These are phyloP conservation scores for Nemotelus pantherinus DNA, from an alignment of 2,888 invertebrate species.

Conservation along the genomic window DNA sequence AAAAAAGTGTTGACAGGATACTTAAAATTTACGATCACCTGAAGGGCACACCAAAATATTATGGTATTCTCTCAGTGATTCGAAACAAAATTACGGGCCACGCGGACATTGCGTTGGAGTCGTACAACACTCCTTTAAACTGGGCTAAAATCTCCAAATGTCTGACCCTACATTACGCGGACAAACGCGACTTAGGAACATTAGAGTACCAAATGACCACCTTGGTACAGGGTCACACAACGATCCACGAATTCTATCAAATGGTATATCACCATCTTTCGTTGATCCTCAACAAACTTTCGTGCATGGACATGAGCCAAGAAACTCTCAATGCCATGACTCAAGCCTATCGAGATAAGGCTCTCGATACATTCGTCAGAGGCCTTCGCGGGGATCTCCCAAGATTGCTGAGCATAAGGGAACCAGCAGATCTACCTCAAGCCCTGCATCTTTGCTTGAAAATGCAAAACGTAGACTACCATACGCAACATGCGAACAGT, in stretches of 20 bases:
- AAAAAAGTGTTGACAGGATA: constrained; percentile 23
- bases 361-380: constrained; percentile 42
- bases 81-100: constrained; percentile 47
- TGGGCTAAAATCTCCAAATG: constrained; percentile 39
- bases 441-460: constrained; percentile 41
- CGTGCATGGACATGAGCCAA: constrained; percentile 36
- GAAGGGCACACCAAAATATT: constrained; percentile 25
- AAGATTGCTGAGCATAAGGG: constrained; percentile 34
- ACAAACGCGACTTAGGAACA: constrained; percentile 32
- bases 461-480: constrained; percentile 38
- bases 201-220: constrained; percentile 41
- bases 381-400: constrained; percentile 33
- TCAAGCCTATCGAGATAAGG: constrained; percentile 34
- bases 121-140: constrained; percentile 47
- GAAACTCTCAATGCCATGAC: constrained; percentile 25
- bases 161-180: constrained; percentile 45
- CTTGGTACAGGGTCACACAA: constrained; percentile 28
- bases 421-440: constrained; percentile 42
- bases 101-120: constrained; percentile 46
- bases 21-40: constrained; percentile 13
- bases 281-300: constrained; percentile 35
- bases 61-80: constrained; percentile 5
- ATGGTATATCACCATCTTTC: constrained; percentile 40
- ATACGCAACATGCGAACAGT: constrained; percentile 29
- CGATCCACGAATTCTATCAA: constrained; percentile 45